These are phyloP conservation scores for Abramis brama DNA, from an alignment of 2,113 vertebrate species.

Conservation along the genomic window DNA sequence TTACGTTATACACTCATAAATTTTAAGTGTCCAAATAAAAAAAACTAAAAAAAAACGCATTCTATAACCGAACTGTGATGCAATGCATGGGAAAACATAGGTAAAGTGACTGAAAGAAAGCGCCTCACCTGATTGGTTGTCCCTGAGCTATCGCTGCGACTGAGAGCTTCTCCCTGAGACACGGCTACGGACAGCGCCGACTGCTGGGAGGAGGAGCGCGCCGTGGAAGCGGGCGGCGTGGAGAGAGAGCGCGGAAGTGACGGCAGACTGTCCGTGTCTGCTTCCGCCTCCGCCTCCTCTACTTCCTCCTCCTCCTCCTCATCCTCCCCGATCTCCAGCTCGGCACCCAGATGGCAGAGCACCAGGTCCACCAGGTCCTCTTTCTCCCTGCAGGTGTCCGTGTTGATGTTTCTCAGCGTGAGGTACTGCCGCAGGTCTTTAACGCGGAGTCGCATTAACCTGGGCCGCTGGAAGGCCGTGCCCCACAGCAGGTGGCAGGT, in stretches of 20 bases:
- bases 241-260: conserved; percentile 70
- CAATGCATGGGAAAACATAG: not conserved
- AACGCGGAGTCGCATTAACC: conserved; percentile 90
- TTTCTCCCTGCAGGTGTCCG: conserved; percentile 93
- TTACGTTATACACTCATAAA: too few species aligned
- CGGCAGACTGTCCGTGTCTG: conserved; percentile 73
- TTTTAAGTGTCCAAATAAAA: too few species aligned
- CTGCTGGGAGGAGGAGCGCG: conserved; percentile 77
- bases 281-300: conserved; percentile 60
- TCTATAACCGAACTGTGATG: not conserved
- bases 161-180: conserved; percentile 84
- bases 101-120: not conserved
- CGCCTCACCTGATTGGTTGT: conserved; percentile 81
- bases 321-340: conserved; percentile 67
- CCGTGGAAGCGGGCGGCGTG: conserved; percentile 62
- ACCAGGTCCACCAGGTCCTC: conserved; percentile 96
- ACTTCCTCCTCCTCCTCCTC: conserved; percentile 64
- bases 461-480: conserved; percentile 91
- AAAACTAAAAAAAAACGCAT: too few species aligned
- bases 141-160: conserved; percentile 81
- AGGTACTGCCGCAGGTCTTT: conserved; percentile 96
- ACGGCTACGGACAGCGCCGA: conserved; percentile 73
- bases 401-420: conserved; percentile 89
- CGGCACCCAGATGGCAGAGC: conserved; percentile 82
- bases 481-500: conserved; percentile 91